Evolutionary conservation across 2,888 invertebrate species (phyloP).

Genomic region (Sisyra nigra): DNA sequence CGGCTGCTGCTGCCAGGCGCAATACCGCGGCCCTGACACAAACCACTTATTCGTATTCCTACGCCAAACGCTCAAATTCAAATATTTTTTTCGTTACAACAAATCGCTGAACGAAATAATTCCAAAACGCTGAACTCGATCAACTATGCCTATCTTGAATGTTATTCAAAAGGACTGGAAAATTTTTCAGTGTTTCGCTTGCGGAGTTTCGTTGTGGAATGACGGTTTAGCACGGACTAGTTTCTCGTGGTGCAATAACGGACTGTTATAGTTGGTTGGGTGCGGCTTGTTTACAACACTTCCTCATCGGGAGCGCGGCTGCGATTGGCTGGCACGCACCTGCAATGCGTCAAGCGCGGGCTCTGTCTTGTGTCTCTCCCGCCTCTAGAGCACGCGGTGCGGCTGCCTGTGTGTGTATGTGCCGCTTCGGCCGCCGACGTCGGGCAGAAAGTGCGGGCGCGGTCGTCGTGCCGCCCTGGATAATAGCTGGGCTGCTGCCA

Average conservation of each 20-base stretch:
- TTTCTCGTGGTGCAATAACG: conserved; percentile 42
- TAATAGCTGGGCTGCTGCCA: conserved; percentile 8
- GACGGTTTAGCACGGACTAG: conserved; percentile 38
- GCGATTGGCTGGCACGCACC: conserved; percentile 69
- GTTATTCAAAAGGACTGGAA: no score
- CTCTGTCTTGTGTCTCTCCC: conserved; percentile 15
- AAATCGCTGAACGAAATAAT: no score
- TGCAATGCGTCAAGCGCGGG: conserved; percentile 63
- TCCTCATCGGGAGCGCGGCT: conserved; percentile 37
- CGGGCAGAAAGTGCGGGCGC: conserved; percentile 24
- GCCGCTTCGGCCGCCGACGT: conserved; percentile 26
- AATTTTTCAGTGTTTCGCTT: conserved; percentile 20
- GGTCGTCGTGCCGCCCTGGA: conserved; percentile 18
- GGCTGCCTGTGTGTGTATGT: conserved; percentile 12
- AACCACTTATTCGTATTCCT: conserved; percentile 27
- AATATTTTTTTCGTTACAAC: background rate
- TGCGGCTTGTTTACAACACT: conserved; percentile 58
- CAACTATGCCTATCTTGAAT: no score
- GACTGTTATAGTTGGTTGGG: conserved; percentile 50
- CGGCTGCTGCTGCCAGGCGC: conserved; percentile 31
- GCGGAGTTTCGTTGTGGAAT: conserved; percentile 23
- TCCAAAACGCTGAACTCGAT: no score
- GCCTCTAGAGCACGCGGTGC: conserved; percentile 21
- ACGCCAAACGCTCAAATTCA: conserved; percentile 18
- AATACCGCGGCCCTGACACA: conserved; percentile 29